Conservation (phyloP, 2,113 vertebrate genomes). For the Brachypodius melanocephalos region DNA sequence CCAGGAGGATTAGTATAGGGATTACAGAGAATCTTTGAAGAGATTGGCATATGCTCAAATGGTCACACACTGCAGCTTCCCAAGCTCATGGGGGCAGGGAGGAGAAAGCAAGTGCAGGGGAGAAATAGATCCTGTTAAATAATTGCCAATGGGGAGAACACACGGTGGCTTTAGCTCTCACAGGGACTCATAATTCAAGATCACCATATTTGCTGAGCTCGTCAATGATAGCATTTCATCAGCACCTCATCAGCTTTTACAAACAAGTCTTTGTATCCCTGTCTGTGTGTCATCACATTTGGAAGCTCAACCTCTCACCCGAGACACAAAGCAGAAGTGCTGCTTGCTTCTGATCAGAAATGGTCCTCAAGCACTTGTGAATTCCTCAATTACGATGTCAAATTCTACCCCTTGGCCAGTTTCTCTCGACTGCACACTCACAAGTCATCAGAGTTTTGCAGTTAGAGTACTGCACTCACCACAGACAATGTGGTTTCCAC, state of each 20-base stretch:
- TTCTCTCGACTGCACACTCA: background rate
- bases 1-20: conserved; percentile 19
- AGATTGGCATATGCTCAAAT: background rate
- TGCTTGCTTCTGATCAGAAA: background rate
- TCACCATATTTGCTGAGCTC: background rate
- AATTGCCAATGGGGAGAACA: background rate
- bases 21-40: conserved; percentile 35
- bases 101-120: background rate
- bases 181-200: background rate
- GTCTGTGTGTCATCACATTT: background rate
- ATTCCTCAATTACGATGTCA: background rate
- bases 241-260: too few species aligned
- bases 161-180: background rate
- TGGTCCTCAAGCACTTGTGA: background rate
- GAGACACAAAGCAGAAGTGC: background rate
- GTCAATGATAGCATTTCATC: background rate
- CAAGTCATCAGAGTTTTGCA: background rate
- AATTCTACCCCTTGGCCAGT: background rate
- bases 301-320: background rate
- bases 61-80: background rate
- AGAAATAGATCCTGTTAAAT: background rate
- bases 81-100: background rate
- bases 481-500: background rate
- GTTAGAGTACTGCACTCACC: background rate
- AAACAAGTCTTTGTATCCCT: background rate